These are phyloP conservation scores for Parauchenoglanis punctatus DNA, from an alignment of 2,797 vertebrate species.

Conservation along the genomic window DNA sequence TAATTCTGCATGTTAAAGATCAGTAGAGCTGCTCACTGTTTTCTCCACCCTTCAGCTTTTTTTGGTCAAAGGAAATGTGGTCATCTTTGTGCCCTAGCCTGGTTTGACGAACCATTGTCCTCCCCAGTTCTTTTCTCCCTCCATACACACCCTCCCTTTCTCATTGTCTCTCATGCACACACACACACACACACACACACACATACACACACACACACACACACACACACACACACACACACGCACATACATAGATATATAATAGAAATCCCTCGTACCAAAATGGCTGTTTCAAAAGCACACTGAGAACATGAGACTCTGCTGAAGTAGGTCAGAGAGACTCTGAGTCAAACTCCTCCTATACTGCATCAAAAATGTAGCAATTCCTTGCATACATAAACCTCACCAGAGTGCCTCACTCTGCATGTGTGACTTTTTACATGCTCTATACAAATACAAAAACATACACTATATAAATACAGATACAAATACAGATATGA, in stretches of 20 bases:
- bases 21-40: not conserved
- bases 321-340: constrained; percentile 80
- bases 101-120: not conserved
- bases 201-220: not conserved
- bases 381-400: constrained; percentile 73
- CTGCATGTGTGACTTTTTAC: constrained; percentile 33
- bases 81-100: not conserved
- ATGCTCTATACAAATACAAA: not conserved
- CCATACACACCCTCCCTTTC: not conserved
- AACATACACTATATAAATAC: not conserved
- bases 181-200: not conserved
- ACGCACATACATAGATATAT: not conserved
- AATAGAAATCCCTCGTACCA: constrained; percentile 26
- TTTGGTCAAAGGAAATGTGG: not conserved
- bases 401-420: constrained; percentile 67
- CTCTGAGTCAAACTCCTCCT: constrained; percentile 75
- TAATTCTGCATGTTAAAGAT: not conserved
- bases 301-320: constrained; percentile 70
- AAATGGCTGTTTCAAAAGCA: constrained; percentile 62
- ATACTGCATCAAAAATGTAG: constrained; percentile 79
- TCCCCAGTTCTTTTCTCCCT: not conserved
- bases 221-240: not conserved
- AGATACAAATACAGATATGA: not conserved
- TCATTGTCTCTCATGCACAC: not conserved
- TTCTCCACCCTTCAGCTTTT: not conserved